Evolutionary conservation across 2,888 invertebrate species (phyloP), one percentile per base, ranked within the genome.

Genomic region (Xestia ashworthii): DNA sequence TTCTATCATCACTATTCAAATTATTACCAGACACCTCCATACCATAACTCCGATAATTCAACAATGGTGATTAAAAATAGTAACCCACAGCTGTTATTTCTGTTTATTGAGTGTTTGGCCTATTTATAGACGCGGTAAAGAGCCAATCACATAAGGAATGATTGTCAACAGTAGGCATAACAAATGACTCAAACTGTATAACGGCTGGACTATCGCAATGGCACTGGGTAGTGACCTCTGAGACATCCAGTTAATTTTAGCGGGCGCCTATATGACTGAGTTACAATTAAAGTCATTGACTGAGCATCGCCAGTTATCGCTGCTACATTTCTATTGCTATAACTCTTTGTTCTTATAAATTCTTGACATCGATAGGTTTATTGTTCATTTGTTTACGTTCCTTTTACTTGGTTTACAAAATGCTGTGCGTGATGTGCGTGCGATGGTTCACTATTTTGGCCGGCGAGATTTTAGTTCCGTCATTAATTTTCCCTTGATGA

Each of bases 241-340:
- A 86, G 83, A 87, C 86, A 87, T 88, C 83, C 87, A 92, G 93
- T 92, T 94, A 94, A 93, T 92, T 93, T 93, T 95, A 93, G 93
- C 92, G 82, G 89, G 86, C 90, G 85, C 87, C 88, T 32, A 32
- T 32, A 88, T 86, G 81, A 85, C 84, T 87, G 85, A 85, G 87
- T 88, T 87, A 90, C 85, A 91, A 92, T 90, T 91, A 90, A 90
- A 92, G 93, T 93, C 93, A 91, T 93, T 93, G 93, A 92, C 93
- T 93, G 91, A 81, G 67, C 86, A 78, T 67, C 65, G 76, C 66
- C 72, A 80, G 74, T 78, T 78, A 86, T 81, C 84, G 70, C 67
- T 58, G 58, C 60, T 58, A 71, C 62, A 6, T 74, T 82, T 65
- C 60, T 77, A 62, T 74, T 70, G 69, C 48, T 74, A 41, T 58